Evolutionary conservation across 2,797 vertebrate genomes (phyloP).

Genomic region (Phrynocephalus forsythii): DNA sequence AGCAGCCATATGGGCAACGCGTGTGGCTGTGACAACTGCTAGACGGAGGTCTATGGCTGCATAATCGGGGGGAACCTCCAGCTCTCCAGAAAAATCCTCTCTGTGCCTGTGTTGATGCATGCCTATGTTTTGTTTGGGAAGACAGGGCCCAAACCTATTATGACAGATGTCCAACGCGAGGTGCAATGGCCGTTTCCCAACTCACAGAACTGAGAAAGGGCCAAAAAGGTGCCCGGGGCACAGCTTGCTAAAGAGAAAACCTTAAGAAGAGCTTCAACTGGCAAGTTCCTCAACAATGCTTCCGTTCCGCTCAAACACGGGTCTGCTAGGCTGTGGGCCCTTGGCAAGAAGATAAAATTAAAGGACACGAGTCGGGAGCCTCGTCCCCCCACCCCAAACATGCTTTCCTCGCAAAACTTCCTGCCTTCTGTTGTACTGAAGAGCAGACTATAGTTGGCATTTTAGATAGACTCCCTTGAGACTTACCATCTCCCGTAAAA

Average conservation of each 20-base stretch:
- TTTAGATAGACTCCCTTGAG: neutral
- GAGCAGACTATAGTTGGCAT: neutral
- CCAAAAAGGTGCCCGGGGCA: too few species aligned
- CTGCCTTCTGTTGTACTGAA: neutral
- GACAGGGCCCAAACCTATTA: neutral
- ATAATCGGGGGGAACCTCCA: neutral
- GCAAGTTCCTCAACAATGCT: neutral
- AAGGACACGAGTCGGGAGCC: too few species aligned
- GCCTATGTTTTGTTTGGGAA: too few species aligned
- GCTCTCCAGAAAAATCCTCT: neutral
- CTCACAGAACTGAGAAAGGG: neutral
- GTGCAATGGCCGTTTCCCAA: neutral
- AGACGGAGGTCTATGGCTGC: neutral
- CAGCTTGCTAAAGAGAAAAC: accelerated
- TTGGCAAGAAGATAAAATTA: too few species aligned
- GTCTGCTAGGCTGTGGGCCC: neutral
- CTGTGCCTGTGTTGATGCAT: neutral
- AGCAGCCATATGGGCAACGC: neutral
- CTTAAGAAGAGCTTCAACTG: neutral
- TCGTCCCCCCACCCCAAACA: too few species aligned
- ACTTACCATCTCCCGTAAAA: neutral
- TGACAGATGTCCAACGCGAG: too few species aligned
- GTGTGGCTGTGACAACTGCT: too few species aligned
- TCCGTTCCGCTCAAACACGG: neutral
- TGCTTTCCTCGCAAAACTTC: neutral